Conservation (phyloP, 2,113 vertebrate species). For the Aldabrachelys gigantea region DNA sequence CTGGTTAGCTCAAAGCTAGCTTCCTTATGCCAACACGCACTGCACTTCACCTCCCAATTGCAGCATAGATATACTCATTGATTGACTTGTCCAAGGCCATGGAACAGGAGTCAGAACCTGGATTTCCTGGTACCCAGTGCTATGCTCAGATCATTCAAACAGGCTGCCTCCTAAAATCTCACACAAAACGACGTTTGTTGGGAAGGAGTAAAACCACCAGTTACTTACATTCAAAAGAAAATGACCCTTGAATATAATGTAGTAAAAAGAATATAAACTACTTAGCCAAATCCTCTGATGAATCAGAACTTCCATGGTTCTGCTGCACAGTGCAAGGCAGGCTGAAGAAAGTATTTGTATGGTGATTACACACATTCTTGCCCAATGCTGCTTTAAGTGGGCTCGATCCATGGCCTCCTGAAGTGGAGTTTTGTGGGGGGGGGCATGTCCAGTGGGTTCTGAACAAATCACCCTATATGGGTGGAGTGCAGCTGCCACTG, state of each 20-base stretch:
- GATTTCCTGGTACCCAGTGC: fast-evolving
- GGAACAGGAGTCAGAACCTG: fast-evolving
- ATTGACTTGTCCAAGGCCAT: background rate
- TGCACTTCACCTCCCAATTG: background rate
- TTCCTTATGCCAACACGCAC: background rate
- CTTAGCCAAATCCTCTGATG: background rate
- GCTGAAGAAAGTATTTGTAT: background rate
- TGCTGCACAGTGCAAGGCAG: background rate
- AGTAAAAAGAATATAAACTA: background rate
- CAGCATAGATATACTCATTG: background rate
- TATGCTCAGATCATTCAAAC: background rate
- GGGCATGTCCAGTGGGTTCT: background rate
- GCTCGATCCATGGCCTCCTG: background rate
- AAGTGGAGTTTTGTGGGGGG: fast-evolving
- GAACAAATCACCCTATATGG: fast-evolving
- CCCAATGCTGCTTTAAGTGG: background rate
- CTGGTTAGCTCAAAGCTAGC: background rate
- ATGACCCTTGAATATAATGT: background rate
- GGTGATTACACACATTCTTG: background rate
- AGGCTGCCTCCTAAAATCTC: fast-evolving
- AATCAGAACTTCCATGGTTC: background rate
- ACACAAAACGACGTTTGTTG: background rate
- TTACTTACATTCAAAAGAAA: background rate
- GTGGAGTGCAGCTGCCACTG: background rate
- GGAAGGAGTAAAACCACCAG: background rate